These are phyloP conservation scores for Mohoua ochrocephala DNA, from an alignment of 2,113 vertebrate genomes.

Conservation along the genomic window DNA sequence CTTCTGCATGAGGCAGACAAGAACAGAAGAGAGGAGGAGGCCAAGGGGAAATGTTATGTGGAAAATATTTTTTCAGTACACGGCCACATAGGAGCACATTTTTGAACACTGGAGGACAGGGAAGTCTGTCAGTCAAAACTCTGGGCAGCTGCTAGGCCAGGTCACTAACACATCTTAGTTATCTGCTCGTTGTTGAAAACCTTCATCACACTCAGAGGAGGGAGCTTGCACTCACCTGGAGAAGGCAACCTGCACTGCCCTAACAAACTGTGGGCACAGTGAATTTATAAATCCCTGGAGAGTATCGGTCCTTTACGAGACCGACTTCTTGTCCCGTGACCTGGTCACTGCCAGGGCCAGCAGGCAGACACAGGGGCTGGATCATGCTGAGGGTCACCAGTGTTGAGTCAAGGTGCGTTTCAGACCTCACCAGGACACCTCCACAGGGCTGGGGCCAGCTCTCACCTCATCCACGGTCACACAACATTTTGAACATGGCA, in stretches of 20 bases:
- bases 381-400: neutral
- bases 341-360: neutral
- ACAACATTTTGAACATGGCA: accelerated
- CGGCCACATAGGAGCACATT: neutral
- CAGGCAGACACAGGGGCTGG: neutral
- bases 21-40: neutral
- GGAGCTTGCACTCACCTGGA: neutral
- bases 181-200: neutral
- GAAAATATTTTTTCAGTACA: neutral
- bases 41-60: neutral
- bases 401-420: neutral
- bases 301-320: neutral
- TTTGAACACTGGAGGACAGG: neutral
- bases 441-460: neutral
- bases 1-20: neutral
- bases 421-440: neutral
- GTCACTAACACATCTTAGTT: neutral
- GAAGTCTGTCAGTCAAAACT: neutral
- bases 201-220: neutral
- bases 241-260: neutral
- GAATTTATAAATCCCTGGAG: neutral
- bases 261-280: neutral
- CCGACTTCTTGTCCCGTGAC: accelerated
- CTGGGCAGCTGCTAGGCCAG: neutral
- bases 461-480: accelerated